A percentile compares a stretch with the other conserved stretches of the same genome.
Conservation (phyloP, 2,888 invertebrate genomes). For the Calliscelio sp. region DNA sequence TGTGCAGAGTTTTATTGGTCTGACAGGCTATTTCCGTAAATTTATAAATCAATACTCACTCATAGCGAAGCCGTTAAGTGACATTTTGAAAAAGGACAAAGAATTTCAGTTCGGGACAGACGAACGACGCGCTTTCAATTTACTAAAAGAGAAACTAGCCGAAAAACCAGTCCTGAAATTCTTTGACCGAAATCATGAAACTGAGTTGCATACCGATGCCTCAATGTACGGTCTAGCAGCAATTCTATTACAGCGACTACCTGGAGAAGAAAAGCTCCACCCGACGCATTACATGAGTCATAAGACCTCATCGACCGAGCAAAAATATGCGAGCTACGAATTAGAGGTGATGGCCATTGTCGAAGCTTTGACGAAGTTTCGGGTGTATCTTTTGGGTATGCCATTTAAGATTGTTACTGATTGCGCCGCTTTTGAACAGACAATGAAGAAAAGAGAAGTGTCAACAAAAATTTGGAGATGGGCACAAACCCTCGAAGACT, state of each 20-base stretch:
- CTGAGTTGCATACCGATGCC: constrained; percentile 63
- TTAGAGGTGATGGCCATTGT: not conserved
- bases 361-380: not conserved
- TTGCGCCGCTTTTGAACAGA: not conserved
- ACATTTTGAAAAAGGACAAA: constrained; percentile 18
- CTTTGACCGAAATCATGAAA: constrained; percentile 17
- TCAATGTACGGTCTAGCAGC: not conserved
- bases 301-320: constrained; percentile 28
- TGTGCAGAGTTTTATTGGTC: constrained; percentile 12
- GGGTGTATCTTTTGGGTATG: not conserved
- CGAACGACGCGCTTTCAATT: no score
- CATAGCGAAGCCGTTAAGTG: constrained; percentile 35
- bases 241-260: not conserved
- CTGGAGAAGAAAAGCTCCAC: constrained; percentile 47
- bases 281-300: constrained; percentile 53
- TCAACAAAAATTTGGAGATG: constrained; percentile 3
- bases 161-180: not conserved
- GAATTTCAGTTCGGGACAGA: not conserved
- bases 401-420: not conserved
- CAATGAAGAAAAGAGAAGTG: not conserved
- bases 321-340: constrained; percentile 11
- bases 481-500: not conserved
- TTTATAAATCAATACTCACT: constrained; percentile 13
- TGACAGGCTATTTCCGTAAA: constrained; percentile 68
- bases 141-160: no score